Evolutionary conservation across 2,797 vertebrate genomes (phyloP).

Genomic region (Pelodytes ibericus): DNA sequence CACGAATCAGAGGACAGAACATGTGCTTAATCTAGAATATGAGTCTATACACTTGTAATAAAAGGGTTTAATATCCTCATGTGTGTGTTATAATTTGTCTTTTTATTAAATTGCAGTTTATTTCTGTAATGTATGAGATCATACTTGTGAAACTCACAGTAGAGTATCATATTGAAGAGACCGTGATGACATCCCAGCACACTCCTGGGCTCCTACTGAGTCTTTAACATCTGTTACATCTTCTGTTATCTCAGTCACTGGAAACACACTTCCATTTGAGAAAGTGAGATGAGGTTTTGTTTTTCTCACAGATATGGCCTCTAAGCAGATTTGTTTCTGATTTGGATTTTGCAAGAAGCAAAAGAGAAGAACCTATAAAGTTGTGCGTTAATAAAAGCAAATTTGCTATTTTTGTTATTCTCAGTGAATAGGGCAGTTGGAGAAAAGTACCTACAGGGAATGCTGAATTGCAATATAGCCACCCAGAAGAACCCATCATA

Average conservation of each 20-base stretch:
- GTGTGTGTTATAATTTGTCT: neutral
- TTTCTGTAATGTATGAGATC: neutral
- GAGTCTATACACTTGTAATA: too few relatives aligned
- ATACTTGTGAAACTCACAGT: constrained; percentile 16
- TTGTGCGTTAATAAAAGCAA: too few relatives aligned
- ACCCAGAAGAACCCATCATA: too few relatives aligned
- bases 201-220: constrained; percentile 68
- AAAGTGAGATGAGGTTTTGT: constrained; percentile 68
- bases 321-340: constrained; percentile 62
- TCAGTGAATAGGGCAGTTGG: too few relatives aligned
- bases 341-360: constrained; percentile 29
- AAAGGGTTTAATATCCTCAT: too few relatives aligned
- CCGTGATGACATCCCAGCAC: constrained; percentile 68
- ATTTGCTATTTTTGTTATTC: neutral
- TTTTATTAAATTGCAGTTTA: neutral
- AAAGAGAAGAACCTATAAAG: constrained; percentile 8
- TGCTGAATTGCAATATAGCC: too few relatives aligned
- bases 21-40: too few relatives aligned
- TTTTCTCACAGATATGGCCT: constrained; percentile 69
- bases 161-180: constrained; percentile 68
- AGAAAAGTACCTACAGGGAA: too few relatives aligned
- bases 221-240: constrained; percentile 72
- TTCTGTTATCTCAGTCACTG: constrained; percentile 68
- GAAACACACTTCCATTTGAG: constrained; percentile 64
- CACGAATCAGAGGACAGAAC: too few relatives aligned